Conservation (phyloP, 1,140 invertebrate species). For the Eumeta japonica region DNA sequence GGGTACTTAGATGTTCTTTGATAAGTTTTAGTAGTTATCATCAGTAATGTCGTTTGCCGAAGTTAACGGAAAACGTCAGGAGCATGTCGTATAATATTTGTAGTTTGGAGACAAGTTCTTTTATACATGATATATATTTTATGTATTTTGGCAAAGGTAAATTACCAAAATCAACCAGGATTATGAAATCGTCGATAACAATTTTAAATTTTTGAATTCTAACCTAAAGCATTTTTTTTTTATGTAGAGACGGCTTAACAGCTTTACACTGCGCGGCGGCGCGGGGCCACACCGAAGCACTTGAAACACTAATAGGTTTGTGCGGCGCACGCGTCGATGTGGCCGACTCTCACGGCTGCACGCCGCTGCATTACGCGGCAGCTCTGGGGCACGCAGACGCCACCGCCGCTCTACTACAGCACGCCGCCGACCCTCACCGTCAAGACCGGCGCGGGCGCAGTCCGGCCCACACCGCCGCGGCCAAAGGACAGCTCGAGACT, state of each 20-base stretch:
- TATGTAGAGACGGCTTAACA: constrained; percentile 75
- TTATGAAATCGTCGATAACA: too few relatives aligned
- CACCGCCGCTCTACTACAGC: constrained; percentile 81
- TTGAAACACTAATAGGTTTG: constrained; percentile 86
- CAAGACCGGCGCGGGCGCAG: constrained; percentile 90
- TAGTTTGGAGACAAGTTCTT: too few relatives aligned
- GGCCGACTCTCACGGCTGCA: constrained; percentile 89
- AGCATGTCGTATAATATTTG: too few relatives aligned
- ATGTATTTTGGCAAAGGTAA: too few relatives aligned
- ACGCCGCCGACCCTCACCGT: constrained; percentile 86
- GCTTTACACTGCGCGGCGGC: constrained; percentile 95
- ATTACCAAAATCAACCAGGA: too few relatives aligned
- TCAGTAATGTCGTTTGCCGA: too few relatives aligned
- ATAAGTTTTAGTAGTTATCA: too few relatives aligned
- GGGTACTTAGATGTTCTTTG: too few relatives aligned
- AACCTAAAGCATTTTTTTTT: too few relatives aligned
- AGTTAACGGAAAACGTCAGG: too few relatives aligned
- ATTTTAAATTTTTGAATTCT: too few relatives aligned
- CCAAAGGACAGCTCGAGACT: constrained; percentile 84
- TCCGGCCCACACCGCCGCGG: constrained; percentile 82
- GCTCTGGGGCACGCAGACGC: constrained; percentile 94
- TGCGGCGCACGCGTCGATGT: constrained; percentile 85
- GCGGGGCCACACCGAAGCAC: constrained; percentile 88
- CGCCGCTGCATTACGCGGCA: constrained; percentile 93
- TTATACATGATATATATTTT: too few relatives aligned